Conservation (phyloP, 1,140 invertebrate genomes). For the Dysdera silvatica region DNA sequence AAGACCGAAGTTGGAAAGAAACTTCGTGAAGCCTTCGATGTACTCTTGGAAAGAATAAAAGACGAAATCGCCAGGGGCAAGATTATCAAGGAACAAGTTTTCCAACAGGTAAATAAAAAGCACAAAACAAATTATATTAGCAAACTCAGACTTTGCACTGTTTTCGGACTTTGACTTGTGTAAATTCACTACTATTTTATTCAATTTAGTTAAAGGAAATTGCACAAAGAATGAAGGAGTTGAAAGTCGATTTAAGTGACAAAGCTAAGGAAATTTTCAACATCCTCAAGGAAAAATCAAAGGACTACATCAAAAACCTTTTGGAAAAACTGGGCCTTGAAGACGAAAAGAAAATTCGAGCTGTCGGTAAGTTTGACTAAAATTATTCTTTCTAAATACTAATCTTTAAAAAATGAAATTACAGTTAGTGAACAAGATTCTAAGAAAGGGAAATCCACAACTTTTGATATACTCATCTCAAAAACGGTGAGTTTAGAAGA, state of each 20-base stretch:
- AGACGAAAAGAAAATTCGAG: too few relatives aligned
- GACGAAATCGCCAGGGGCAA: constrained; percentile 12
- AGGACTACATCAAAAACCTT: constrained; percentile 24
- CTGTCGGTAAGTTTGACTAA: too few relatives aligned
- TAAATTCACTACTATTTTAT: not conserved
- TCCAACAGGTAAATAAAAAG: not conserved
- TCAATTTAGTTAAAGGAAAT: not conserved
- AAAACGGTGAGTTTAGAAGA: too few relatives aligned
- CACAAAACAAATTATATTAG: too few relatives aligned
- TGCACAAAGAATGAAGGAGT: not conserved
- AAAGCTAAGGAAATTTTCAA: constrained; percentile 40
- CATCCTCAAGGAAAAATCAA: constrained; percentile 53
- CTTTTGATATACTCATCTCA: too few relatives aligned
- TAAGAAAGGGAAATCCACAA: too few relatives aligned
- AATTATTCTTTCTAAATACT: too few relatives aligned
- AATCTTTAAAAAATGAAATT: too few relatives aligned
- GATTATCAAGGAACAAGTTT: not conserved
- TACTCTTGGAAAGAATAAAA: constrained; percentile 21
- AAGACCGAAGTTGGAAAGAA: constrained; percentile 11
- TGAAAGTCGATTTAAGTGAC: not conserved
- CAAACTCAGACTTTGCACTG: too few relatives aligned
- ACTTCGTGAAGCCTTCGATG: constrained; percentile 6
- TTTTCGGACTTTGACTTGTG: too few relatives aligned
- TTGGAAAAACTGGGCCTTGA: not conserved
- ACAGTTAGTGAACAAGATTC: too few relatives aligned